These are phyloP conservation scores for Urosaurus nigricauda DNA, from an alignment of 2,797 vertebrate genomes.

Conservation along the genomic window DNA sequence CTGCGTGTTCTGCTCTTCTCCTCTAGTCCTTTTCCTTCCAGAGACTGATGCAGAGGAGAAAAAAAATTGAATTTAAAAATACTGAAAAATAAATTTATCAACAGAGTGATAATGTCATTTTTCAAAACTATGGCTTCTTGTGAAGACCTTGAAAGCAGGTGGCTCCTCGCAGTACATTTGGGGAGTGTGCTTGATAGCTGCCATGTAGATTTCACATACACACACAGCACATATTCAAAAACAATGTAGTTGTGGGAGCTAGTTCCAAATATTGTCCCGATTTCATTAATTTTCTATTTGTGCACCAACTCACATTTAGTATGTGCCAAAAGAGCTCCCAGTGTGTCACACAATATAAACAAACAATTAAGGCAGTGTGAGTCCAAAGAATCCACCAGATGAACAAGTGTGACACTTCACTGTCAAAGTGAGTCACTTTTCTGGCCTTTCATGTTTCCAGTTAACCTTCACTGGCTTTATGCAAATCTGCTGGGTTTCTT, in stretches of 20 bases:
- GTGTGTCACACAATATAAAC: neutral
- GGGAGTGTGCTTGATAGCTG: neutral
- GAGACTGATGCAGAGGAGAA: neutral
- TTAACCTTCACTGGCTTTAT: neutral
- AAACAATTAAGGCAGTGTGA: neutral
- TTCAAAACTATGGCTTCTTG: neutral
- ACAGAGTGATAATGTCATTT: neutral
- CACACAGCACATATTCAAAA: neutral
- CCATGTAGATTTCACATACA: neutral
- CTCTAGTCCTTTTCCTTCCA: neutral
- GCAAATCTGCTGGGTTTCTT: neutral
- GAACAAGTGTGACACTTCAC: neutral
- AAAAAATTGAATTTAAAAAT: no score
- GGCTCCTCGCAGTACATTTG: neutral
- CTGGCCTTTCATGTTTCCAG: neutral
- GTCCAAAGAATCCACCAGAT: neutral
- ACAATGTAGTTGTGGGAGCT: neutral
- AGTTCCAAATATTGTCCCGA: neutral
- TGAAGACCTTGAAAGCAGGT: neutral
- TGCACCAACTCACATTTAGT: neutral
- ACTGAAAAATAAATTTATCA: neutral
- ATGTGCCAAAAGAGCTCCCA: neutral
- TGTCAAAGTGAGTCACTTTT: neutral
- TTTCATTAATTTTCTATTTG: neutral
- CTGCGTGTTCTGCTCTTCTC: neutral